Base-by-base conservation (phyloP, 2,888 invertebrate genomes). In the Nemoura dubitans region DNA sequence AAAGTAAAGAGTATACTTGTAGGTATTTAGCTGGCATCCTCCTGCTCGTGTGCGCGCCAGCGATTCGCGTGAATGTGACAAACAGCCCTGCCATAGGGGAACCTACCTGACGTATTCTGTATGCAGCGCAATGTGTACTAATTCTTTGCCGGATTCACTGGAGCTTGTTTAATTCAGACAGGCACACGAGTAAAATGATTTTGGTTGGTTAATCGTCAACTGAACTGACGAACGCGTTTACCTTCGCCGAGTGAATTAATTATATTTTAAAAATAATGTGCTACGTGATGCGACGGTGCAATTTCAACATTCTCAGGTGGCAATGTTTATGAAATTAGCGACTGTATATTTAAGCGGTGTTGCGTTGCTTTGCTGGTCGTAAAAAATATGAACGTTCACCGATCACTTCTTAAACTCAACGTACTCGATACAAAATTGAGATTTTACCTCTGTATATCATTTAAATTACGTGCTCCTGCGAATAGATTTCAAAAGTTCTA, bases 1-100 rank as follows among this genome's bases (percentile, higher is more conserved):
- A 28, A 82, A 28, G 36, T 82, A 29, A 30, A 29, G 28, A 59
- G 59, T 82, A 77, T 77, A 78, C 29, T 28, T 29, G 78, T 25
- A 78, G 28, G 78, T 78, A 78, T 27, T 78, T 78, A 78, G 2
- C 26, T 26, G 2, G 29, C 78, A 78, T 78, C n/a, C 59, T 10
- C 59, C 21, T 3, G 78, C 78, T 78, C 16, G 27, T 78, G 5
- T 78, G 5, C 28, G 78, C 29, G 5, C 28, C 5, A n/a, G 10
- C 14, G 78, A 25, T 25, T 25, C 28, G n/a, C 25, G 78, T 78
- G 78, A 29, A 78, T 27, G 29, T 78, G 81, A 30, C 81, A 28
- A 26, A 28, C 78, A 78, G 26, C 6, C 78, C 27, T 26, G 10
- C 7, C 27, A 1, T 78, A 29, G 78, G 27, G 78, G 78, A 78